phyloP scores from a whole-genome alignment of 2,888 invertebrate genomes.

The Tetragonula carbonaria region DNA sequence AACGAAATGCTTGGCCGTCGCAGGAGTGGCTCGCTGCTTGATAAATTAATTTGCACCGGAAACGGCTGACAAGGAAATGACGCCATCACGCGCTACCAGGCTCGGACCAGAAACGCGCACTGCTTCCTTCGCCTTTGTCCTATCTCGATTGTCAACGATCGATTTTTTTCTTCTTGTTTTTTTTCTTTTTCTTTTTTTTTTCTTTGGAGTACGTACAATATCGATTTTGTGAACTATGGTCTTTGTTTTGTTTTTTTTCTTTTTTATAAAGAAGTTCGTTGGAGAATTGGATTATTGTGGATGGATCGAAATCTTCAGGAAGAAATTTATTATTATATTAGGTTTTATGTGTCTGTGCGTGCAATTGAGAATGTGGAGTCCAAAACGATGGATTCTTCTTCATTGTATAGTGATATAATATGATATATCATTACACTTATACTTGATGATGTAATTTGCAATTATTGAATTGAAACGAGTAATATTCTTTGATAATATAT shows the following conservation, averaged over 20 bases:
- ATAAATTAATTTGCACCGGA: conserved; percentile 82
- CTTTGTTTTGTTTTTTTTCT: background rate
- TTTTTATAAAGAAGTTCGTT: background rate
- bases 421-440: too few relatives aligned
- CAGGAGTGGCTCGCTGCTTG: conserved; percentile 64
- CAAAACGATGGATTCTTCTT: too few relatives aligned
- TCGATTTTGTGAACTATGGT: background rate
- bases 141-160: background rate
- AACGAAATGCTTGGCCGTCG: conserved; percentile 49
- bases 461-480: too few relatives aligned
- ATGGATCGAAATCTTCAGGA: background rate
- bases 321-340: background rate
- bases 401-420: too few relatives aligned
- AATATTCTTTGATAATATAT: too few relatives aligned
- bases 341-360: too few relatives aligned
- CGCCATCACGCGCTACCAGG: conserved; percentile 78
- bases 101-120: conserved; percentile 29
- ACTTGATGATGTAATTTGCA: too few relatives aligned
- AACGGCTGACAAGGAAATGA: conserved; percentile 80
- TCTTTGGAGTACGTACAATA: too few relatives aligned
- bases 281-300: background rate
- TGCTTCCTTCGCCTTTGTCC: conserved; percentile 33
- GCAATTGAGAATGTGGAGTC: too few relatives aligned
- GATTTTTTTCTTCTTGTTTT: background rate
- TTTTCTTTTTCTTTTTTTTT: too few relatives aligned